Conservation (phyloP, 1,140 invertebrate species). For the Saccostrea cuccullata region DNA sequence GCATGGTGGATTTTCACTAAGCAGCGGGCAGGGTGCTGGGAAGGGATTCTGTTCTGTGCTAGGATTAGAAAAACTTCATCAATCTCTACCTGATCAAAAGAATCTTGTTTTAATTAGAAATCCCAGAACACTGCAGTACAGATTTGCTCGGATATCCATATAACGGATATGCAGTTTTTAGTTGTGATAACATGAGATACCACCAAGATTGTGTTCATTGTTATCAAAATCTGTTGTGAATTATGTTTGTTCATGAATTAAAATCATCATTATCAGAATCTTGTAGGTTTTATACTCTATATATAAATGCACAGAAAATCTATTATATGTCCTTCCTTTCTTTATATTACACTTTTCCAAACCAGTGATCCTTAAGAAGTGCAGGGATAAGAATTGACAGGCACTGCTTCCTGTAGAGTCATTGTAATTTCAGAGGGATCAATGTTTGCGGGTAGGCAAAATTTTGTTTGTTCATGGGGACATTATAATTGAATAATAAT, state of each 20-base stretch:
- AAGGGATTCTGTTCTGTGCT: slow-evolving; percentile 69
- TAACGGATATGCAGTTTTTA: background rate
- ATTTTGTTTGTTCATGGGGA: no score
- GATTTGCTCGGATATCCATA: slow-evolving; percentile 64
- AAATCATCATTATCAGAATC: background rate
- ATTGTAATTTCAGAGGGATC: no score
- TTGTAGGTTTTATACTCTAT: background rate
- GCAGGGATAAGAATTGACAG: no score
- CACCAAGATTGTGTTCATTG: background rate
- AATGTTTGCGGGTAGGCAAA: no score
- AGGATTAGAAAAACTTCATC: slow-evolving; percentile 58
- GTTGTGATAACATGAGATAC: background rate
- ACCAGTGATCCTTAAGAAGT: no score
- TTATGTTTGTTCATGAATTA: background rate
- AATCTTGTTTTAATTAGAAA: slow-evolving; percentile 68
- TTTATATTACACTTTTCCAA: no score
- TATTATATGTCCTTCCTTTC: no score
- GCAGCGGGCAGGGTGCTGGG: slow-evolving; percentile 66
- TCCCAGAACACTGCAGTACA: slow-evolving; percentile 71
- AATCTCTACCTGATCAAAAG: background rate
- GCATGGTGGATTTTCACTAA: slow-evolving; percentile 85
- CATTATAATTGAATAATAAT: no score
- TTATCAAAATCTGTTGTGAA: background rate
- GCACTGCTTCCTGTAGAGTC: no score
- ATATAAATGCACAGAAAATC: no score